Evolutionary conservation across 2,113 vertebrate genomes (phyloP), one percentile per base, ranked within the genome.

Genomic region (Urocitellus parryii): DNA sequence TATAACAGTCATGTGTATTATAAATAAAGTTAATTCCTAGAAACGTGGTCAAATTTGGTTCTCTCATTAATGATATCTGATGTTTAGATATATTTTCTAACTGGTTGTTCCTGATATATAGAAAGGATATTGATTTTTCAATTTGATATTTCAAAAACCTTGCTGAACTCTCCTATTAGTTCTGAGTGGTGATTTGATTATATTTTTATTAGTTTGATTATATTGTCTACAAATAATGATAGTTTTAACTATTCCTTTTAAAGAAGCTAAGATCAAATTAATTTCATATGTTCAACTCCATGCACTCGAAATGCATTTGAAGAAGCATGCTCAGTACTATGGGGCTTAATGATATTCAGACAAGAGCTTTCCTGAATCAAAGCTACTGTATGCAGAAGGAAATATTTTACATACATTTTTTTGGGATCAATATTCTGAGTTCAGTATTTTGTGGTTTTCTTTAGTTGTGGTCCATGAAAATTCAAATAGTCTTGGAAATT

Each of bases 241-340:
- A 92, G 45, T 85, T 93, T 95, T 73, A 90, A 37, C 53, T 70
- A 74, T 81, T 88, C 3, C 12, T 12, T 90, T 96, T 86, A 78
- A 61, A 63, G 42, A 78, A 94, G n/a, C 12, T 90, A 11, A 37
- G 25, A 3, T 37, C 16, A 91, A 84, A 87, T 95, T 77, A 79
- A 94, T 96, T 93, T 90, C 34, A 51, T 77, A 13, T 76, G 85
- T 95, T 84, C 39, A 94, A 68, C 10, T 73, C 27, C 1, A 58
- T 84, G 8, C 63, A 65, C 92, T 96, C 95, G 14, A 76, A 88
- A 90, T 92, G 72, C 0, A 85, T 80, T 90, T 87, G 24, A 92
- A 76, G 27, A 84, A 92, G 22, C 83, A 78, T 76, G 70, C 24
- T 94, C 32, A 83, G 24, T 58, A 24, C 13, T 94, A 32, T 34